phyloP scores from a whole-genome alignment of 2,888 invertebrate species.

The Pemphredon lugubris region DNA sequence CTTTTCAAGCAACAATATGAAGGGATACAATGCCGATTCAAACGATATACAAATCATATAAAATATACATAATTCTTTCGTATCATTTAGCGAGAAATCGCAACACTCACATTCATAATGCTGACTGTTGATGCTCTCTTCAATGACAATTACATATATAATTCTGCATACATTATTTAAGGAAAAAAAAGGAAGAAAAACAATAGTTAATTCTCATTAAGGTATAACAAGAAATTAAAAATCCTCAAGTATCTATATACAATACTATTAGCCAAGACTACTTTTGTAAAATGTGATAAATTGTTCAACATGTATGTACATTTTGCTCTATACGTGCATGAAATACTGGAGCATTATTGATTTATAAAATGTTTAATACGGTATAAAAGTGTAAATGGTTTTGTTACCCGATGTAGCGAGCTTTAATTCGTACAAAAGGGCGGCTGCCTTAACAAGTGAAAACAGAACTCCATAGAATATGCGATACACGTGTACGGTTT shows the following conservation, averaged over 20 bases:
- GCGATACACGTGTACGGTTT: too few relatives aligned
- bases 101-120: constrained; percentile 2
- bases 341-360: constrained; percentile 7
- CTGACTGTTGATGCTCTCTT: constrained; percentile 4
- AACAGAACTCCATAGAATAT: too few relatives aligned
- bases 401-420: background rate
- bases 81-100: constrained; percentile 12
- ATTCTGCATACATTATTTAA: constrained; percentile 5
- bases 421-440: background rate
- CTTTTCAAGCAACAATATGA: constrained; percentile 11
- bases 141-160: constrained; percentile 5
- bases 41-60: constrained; percentile 36
- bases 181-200: constrained; percentile 4
- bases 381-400: background rate
- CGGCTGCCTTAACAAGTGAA: too few relatives aligned
- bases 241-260: constrained; percentile 8
- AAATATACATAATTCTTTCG: constrained; percentile 23
- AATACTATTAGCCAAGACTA: constrained; percentile 1
- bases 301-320: background rate
- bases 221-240: constrained; percentile 12
- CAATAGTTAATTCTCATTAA: background rate
- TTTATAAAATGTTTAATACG: constrained; percentile 12
- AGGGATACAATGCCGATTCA: constrained; percentile 10
- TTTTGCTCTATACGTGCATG: constrained; percentile 9
- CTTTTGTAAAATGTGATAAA: constrained; percentile 12